A percentile compares a stretch with the other conserved stretches of the same genome.
Evolutionary conservation across 2,888 invertebrate species (phyloP).

Genomic region (Siphonodentalium dalli): DNA sequence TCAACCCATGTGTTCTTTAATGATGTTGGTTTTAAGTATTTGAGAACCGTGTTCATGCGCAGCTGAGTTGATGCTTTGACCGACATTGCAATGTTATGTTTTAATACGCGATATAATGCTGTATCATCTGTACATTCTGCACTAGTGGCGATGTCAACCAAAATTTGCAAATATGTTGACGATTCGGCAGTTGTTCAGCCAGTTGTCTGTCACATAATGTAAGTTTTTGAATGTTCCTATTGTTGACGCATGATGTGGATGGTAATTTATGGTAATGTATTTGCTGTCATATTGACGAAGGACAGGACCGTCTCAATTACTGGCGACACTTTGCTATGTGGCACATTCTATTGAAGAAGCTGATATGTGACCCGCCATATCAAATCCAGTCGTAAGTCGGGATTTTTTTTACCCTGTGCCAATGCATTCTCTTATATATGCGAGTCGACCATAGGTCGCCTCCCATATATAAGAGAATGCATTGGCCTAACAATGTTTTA

Average conservation of each 20-base stretch:
- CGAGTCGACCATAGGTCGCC: too few species aligned
- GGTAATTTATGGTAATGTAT: constrained; percentile 20
- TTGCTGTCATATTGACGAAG: constrained; percentile 5
- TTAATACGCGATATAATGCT: too few species aligned
- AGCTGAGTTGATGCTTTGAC: too few species aligned
- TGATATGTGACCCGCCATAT: too few species aligned
- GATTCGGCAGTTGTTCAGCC: constrained; percentile 6
- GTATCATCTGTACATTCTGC: too few species aligned
- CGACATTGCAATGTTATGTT: constrained; percentile 17
- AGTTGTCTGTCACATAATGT: constrained; percentile 18
- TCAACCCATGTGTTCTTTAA: constrained; percentile 3
- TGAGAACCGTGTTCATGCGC: constrained; percentile 1
- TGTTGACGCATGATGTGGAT: constrained; percentile 9
- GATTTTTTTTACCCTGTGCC: too few species aligned
- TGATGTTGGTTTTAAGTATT: constrained; percentile 3
- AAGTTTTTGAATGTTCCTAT: constrained; percentile 18
- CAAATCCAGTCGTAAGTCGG: too few species aligned
- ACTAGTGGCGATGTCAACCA: constrained; percentile 13
- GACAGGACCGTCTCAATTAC: constrained; percentile 16
- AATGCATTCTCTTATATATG: too few species aligned
- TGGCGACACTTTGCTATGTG: too few species aligned
- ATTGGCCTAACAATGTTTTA: too few species aligned
- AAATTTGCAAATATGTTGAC: constrained; percentile 9
- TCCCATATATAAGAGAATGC: too few species aligned
- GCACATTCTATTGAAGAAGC: too few species aligned